Conservation (phyloP, 2,113 vertebrate species). For the Hypomesus transpacificus region DNA sequence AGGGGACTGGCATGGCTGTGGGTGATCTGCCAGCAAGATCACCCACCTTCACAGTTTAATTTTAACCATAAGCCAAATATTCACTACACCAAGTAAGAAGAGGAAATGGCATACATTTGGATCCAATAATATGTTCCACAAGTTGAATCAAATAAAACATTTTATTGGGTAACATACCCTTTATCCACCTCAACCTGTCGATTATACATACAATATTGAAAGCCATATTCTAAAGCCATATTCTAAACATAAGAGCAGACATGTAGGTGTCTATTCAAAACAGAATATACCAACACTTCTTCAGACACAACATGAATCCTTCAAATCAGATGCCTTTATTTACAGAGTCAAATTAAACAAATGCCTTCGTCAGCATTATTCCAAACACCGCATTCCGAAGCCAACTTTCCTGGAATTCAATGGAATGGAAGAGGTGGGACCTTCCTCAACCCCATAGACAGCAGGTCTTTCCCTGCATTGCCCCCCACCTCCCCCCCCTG, state of each 20-base stretch:
- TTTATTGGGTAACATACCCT: no score
- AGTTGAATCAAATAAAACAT: no score
- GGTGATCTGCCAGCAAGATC: conserved; percentile 9
- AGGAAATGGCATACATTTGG: background rate
- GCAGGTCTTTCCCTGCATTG: background rate
- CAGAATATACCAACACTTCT: background rate
- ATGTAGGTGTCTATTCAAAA: no score
- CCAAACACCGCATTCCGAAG: conserved; percentile 22
- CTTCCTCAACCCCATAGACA: conserved; percentile 5
- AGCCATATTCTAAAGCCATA: no score
- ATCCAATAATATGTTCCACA: no score
- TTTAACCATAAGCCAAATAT: background rate
- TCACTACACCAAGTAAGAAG: background rate
- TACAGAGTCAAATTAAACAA: conserved; percentile 6
- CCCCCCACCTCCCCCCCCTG: conserved; percentile 22
- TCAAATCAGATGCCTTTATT: conserved; percentile 5
- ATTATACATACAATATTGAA: no score
- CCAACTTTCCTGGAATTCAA: conserved; percentile 20
- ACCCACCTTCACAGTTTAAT: background rate
- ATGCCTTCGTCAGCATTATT: background rate
- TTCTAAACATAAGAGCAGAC: no score
- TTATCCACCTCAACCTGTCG: no score
- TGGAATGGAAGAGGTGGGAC: conserved; percentile 19
- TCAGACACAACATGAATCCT: background rate
- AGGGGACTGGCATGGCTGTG: conserved; percentile 15